Evolutionary conservation across 2,888 invertebrate species (phyloP), one percentile per base, ranked within the genome.

Genomic region (Flabesymbios commensalis): DNA sequence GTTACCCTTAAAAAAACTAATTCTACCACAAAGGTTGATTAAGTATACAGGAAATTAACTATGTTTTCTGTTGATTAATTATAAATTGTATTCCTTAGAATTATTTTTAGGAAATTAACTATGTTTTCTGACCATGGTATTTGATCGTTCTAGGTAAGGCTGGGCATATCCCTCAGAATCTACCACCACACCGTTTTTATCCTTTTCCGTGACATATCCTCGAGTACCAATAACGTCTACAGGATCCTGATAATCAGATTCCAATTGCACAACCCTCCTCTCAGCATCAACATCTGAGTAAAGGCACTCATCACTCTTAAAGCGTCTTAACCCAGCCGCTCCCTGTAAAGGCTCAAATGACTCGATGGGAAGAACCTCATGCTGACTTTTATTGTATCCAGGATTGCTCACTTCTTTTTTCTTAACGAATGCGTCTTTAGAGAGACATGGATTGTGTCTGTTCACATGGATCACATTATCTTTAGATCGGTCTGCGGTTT

Each of bases 101-200:
- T n/a, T n/a, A n/a, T n/a, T n/a, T n/a, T n/a, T n/a, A n/a, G n/a
- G n/a, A n/a, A n/a, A n/a, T n/a, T n/a, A n/a, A n/a, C n/a, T n/a
- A n/a, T n/a, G n/a, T n/a, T n/a, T n/a, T n/a, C n/a, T n/a, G n/a
- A n/a, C n/a, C n/a, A n/a, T n/a, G n/a, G n/a, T n/a, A n/a, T n/a
- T n/a, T n/a, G n/a, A n/a, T n/a, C n/a, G n/a, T n/a, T n/a, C n/a
- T n/a, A n/a, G n/a, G n/a, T n/a, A n/a, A n/a, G n/a, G n/a, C n/a
- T n/a, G n/a, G 49, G 49, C 49, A 31, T 49, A 49, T 5, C 49
- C 49, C 31, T 49, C 49, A 14, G 49, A 28, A 49, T 49, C 49
- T 22, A 49, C 31, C 5, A 14, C 31, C 14, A 49, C 49, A 14
- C 10, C 22, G 14, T 26, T 7, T 7, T 7, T 7, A 22, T 22